Evolutionary conservation across 2,113 vertebrate genomes (phyloP), one percentile per base, ranked within the genome.

Genomic region (Microcebus murinus): DNA sequence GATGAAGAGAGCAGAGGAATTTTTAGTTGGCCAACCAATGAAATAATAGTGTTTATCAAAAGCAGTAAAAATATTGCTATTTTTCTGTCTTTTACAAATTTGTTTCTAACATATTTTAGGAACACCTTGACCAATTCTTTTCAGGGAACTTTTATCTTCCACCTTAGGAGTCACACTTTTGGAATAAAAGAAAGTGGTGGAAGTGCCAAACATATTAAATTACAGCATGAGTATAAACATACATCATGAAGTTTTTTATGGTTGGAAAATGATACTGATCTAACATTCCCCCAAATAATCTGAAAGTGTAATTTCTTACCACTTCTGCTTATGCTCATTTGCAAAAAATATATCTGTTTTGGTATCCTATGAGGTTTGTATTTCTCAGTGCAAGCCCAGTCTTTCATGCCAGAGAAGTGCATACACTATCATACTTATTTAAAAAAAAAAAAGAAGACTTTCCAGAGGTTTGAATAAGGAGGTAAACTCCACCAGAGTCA

Each of bases 261-360:
- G 2, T n/a, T 92, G 27, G 9, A 70, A 90, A 73, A 61, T 86
- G 14, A 87, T 94, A 95, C 21, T 88, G 48, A 95, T 84, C 2
- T 23, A 80, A 61, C 1, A 63, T 93, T 73, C 1, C 29, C 17
- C 11, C 13, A 96, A 93, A 85, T 68, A 92, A 90, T 59, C 27
- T 94, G 15, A 91, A 97, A 77, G 55, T 50, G 3, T 65, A 70
- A 85, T 91, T 94, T 95, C 20, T 45, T 55, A 74, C 31, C 31
- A 42, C 0, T n/a, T 91, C 59, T 88, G 10, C 6, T 73, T 92
- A 52, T 70, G n/a, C 14, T 90, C 57, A 92, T 48, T 94, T 79
- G 21, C 2, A 86, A 87, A n/a, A 87, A 34, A 79, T 73, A 1
- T 48, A 45, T 80, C 15, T 74, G 1, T 74, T 87, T 12, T 84